These are phyloP conservation scores for Origma solitaria DNA, from an alignment of 2,113 vertebrate species.

Conservation along the genomic window DNA sequence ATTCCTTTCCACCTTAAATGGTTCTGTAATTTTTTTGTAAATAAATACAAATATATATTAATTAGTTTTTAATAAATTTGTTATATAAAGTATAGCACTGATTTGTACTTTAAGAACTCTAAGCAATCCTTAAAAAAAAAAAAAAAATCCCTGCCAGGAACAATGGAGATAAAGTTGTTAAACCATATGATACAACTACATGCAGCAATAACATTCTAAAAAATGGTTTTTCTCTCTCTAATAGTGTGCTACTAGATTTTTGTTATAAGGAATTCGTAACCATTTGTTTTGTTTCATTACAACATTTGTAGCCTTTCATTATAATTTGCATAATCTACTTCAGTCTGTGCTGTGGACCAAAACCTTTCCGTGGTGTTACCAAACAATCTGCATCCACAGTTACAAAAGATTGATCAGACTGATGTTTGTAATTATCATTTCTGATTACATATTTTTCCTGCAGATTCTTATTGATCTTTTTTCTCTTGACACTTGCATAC, in stretches of 20 bases:
- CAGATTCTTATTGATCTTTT: neutral
- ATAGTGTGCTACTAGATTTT: neutral
- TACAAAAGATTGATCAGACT: neutral
- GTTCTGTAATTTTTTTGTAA: neutral
- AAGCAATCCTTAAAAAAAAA: neutral
- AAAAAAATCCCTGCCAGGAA: neutral
- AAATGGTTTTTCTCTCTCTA: neutral
- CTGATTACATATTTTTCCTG: neutral
- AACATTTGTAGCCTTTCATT: neutral
- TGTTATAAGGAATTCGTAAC: neutral
- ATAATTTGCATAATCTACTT: neutral
- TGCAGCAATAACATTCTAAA: neutral
- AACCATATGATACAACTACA: neutral
- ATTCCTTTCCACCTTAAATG: neutral
- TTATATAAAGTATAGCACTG: neutral
- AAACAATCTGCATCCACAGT: neutral
- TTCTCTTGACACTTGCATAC: neutral
- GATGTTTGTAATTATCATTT: neutral
- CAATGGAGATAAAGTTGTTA: neutral
- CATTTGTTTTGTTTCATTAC: neutral
- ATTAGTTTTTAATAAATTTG: neutral
- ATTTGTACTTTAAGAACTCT: neutral
- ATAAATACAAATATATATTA: neutral
- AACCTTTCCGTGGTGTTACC: accelerated
- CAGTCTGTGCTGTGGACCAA: neutral